Conservation (phyloP, 1,140 invertebrate genomes). For the Drosophila kepulauana region DNA sequence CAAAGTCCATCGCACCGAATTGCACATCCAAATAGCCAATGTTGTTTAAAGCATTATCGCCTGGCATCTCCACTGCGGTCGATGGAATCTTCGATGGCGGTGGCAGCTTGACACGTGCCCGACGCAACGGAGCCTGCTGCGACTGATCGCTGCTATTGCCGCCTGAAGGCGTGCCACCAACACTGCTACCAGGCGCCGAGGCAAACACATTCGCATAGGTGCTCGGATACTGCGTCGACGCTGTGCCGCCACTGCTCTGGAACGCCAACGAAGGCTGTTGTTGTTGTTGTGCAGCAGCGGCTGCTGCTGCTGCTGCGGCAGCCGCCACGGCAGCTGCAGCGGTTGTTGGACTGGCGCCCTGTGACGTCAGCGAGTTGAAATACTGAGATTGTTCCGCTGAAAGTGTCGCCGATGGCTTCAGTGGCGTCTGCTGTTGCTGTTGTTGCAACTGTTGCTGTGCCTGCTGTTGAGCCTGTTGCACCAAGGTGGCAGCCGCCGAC, state of each 20-base stretch:
- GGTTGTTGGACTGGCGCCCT: slow-evolving; percentile 67
- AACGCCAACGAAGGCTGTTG: slow-evolving; percentile 40
- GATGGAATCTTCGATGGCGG: slow-evolving; percentile 97
- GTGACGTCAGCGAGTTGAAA: slow-evolving; percentile 84
- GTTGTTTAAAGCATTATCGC: slow-evolving; percentile 89
- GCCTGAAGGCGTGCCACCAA: slow-evolving; percentile 59
- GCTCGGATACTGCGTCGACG: slow-evolving; percentile 58
- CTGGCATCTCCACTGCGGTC: slow-evolving; percentile 97
- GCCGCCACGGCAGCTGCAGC: slow-evolving; percentile 44
- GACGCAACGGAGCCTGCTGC: slow-evolving; percentile 88
- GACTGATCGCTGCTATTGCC: slow-evolving; percentile 69
- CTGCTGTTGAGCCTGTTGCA: slow-evolving; percentile 67
- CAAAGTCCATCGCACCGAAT: slow-evolving; percentile 96
- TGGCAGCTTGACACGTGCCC: slow-evolving; percentile 91
- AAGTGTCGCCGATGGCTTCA: slow-evolving; percentile 78
- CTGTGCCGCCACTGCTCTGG: slow-evolving; percentile 33
- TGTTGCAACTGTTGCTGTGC: slow-evolving; percentile 59
- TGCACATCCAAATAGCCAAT: slow-evolving; percentile 95
- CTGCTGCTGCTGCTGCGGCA: slow-evolving; percentile 57
- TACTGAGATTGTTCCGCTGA: slow-evolving; percentile 85
- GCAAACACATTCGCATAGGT: slow-evolving; percentile 80
- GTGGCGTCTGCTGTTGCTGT: slow-evolving; percentile 70
- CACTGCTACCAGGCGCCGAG: slow-evolving; percentile 66
- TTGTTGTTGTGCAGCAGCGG: slow-evolving; percentile 31
- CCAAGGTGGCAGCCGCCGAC: slow-evolving; percentile 76